These are phyloP conservation scores for Gerris buenoi DNA, from an alignment of 1,140 invertebrate species.

Conservation along the genomic window DNA sequence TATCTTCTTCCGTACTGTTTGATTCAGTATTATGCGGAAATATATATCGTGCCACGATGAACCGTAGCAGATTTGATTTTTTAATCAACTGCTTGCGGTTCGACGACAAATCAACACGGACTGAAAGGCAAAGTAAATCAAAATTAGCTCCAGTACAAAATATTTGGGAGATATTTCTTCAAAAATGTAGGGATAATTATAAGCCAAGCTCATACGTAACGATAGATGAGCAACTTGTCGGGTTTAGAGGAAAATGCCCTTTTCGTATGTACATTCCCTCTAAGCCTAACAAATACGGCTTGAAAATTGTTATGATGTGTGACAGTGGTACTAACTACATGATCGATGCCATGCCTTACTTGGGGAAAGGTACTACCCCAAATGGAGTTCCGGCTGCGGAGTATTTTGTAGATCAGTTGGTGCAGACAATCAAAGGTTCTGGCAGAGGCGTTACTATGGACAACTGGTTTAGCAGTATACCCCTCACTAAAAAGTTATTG, in stretches of 20 bases:
- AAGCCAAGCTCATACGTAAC: slow-evolving; percentile 18
- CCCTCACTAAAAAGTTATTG: slow-evolving; percentile 22
- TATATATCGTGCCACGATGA: slow-evolving; percentile 24
- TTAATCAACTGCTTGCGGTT: slow-evolving; percentile 25
- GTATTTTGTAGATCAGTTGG: slow-evolving; percentile 15
- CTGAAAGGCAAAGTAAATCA: slow-evolving; percentile 11
- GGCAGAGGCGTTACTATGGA: slow-evolving; percentile 30
- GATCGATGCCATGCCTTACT: slow-evolving; percentile 20
- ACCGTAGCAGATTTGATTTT: slow-evolving; percentile 25
- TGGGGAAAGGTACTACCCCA: slow-evolving; percentile 14
- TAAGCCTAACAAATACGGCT: slow-evolving; percentile 26
- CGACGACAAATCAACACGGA: slow-evolving; percentile 25
- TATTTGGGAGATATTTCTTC: slow-evolving; percentile 22
- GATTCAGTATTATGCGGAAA: slow-evolving; percentile 18
- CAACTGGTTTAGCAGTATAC: slow-evolving; percentile 30
- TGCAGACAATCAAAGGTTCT: slow-evolving; percentile 12
- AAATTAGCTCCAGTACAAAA: slow-evolving; percentile 19
- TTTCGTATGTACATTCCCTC: slow-evolving; percentile 31
- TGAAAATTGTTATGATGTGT: slow-evolving; percentile 29
- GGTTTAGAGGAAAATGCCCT: slow-evolving; percentile 28
- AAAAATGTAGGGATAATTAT: slow-evolving; percentile 23
- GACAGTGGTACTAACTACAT: slow-evolving; percentile 19
- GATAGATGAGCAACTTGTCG: slow-evolving; percentile 27
- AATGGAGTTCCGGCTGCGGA: not conserved
- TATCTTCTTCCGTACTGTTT: slow-evolving; percentile 19